These are phyloP conservation scores for Mobula hypostoma DNA, from an alignment of 2,113 vertebrate genomes.

Conservation along the genomic window DNA sequence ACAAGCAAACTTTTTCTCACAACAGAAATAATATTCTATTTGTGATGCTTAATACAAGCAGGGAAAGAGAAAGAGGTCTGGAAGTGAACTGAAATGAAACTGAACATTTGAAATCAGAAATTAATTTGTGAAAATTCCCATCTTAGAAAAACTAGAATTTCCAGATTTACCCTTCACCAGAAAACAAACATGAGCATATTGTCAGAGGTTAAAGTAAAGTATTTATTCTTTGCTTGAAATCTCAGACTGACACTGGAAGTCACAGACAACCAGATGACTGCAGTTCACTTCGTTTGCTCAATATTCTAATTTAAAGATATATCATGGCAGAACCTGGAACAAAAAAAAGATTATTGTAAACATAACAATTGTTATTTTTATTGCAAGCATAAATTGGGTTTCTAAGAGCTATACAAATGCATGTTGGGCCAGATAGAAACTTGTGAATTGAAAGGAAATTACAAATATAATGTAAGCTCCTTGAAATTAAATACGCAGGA, in stretches of 20 bases:
- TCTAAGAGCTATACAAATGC: neutral
- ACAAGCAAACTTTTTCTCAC: neutral
- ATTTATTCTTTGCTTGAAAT: slow-evolving; percentile 11
- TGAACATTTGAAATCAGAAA: neutral
- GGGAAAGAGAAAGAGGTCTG: neutral
- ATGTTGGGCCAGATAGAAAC: neutral
- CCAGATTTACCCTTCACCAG: neutral
- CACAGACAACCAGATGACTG: neutral
- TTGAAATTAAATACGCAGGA: neutral
- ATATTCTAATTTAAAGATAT: slow-evolving; percentile 1
- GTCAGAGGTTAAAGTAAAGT: neutral
- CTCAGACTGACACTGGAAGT: neutral
- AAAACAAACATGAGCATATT: neutral
- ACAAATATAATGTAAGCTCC: neutral
- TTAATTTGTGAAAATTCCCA: neutral
- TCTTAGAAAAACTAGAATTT: neutral
- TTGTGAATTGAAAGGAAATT: neutral
- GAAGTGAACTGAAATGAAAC: neutral
- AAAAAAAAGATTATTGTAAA: neutral
- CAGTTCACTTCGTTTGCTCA: neutral
- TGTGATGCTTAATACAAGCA: neutral
- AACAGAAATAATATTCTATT: neutral
- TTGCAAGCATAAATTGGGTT: neutral
- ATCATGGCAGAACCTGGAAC: neutral
- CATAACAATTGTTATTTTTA: neutral